phyloP scores from a whole-genome alignment of 1,140 invertebrate genomes.

The Calycopis cecrops region DNA sequence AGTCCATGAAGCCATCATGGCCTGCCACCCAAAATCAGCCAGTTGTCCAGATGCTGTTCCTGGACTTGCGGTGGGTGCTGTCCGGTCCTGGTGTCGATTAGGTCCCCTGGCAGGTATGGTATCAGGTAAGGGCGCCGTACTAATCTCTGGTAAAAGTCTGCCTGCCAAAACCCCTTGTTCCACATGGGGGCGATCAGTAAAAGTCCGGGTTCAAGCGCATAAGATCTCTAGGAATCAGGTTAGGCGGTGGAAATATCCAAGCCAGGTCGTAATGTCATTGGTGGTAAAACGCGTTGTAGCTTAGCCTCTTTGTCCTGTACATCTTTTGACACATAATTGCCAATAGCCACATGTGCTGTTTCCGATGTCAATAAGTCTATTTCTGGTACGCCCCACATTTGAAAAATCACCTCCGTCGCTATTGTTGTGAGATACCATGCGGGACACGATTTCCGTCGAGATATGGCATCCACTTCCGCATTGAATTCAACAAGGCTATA shows the following conservation, averaged over 20 bases:
- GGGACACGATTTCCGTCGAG: slow-evolving; percentile 5
- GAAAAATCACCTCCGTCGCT: neutral
- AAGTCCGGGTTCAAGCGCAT: slow-evolving; percentile 31
- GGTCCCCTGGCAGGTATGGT: slow-evolving; percentile 23
- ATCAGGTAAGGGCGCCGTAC: slow-evolving; percentile 31
- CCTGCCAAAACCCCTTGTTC: slow-evolving; percentile 44
- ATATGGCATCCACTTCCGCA: slow-evolving; percentile 17
- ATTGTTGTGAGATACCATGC: slow-evolving; percentile 32
- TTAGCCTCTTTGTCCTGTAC: neutral
- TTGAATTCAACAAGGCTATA: slow-evolving; percentile 15
- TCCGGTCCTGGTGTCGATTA: slow-evolving; percentile 37
- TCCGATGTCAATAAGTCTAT: slow-evolving; percentile 4
- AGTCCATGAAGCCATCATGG: slow-evolving; percentile 33
- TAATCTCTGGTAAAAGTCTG: slow-evolving; percentile 35
- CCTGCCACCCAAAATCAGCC: slow-evolving; percentile 20
- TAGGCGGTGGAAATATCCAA: slow-evolving; percentile 11
- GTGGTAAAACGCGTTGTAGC: slow-evolving; percentile 1
- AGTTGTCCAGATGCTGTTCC: slow-evolving; percentile 35
- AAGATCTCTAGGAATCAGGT: slow-evolving; percentile 11
- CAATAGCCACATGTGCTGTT: neutral
- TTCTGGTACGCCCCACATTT: neutral
- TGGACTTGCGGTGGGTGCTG: slow-evolving; percentile 31
- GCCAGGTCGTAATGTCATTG: neutral
- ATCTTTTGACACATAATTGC: neutral
- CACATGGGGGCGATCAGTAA: slow-evolving; percentile 30